Evolutionary conservation across 1,140 invertebrate species (phyloP).

Genomic region (Episyrphus balteatus): DNA sequence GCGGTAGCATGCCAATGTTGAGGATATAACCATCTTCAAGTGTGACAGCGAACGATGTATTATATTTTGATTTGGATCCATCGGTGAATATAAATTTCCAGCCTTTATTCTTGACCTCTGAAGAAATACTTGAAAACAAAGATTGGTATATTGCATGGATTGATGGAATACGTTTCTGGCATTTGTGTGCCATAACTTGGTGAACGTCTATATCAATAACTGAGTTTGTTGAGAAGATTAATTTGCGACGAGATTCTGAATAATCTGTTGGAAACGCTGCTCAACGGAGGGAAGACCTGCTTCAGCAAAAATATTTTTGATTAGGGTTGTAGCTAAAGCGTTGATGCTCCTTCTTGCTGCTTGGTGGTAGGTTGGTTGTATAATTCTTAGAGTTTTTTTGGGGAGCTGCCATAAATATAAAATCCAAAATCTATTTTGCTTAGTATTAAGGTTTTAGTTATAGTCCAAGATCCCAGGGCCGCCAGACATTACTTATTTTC

Average conservation of each 20-base stretch:
- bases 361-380: slow-evolving; percentile 1
- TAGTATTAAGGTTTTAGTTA: slow-evolving; percentile 2
- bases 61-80: neutral
- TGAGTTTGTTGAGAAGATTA: neutral
- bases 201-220: neutral
- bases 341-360: neutral
- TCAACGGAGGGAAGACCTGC: neutral
- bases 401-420: neutral
- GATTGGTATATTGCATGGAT: neutral
- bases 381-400: slow-evolving; percentile 1
- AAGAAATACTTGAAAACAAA: neutral
- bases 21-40: too few species aligned
- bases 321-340: slow-evolving; percentile 1
- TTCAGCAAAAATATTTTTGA: slow-evolving; percentile 3
- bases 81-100: slow-evolving; percentile 1
- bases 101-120: too few species aligned
- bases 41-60: too few species aligned
- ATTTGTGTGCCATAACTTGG: neutral
- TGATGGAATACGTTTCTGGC: neutral
- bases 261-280: slow-evolving; percentile 1
- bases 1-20: too few species aligned
- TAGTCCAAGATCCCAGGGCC: too few species aligned
- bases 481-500: too few species aligned
- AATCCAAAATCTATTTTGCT: slow-evolving; percentile 1
- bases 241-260: neutral